These are phyloP conservation scores for Microplitis demolitor DNA, from an alignment of 1,140 invertebrate genomes.

Conservation along the genomic window DNA sequence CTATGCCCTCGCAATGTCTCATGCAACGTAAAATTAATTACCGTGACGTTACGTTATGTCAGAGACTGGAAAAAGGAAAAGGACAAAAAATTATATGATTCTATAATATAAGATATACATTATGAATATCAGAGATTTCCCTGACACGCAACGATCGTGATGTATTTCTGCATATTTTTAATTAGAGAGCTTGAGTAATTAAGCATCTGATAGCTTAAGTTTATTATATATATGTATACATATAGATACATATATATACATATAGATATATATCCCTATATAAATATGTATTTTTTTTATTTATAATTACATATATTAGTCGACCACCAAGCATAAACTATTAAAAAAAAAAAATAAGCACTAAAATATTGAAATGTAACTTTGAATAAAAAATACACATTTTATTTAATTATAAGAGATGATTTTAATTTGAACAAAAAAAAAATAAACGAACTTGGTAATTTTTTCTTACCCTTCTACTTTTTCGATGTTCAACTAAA, in stretches of 20 bases:
- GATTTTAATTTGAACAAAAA: not conserved
- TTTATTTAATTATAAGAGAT: too few species aligned
- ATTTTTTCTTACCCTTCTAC: not conserved
- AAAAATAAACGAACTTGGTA: not conserved
- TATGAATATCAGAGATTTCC: slow-evolving; percentile 32
- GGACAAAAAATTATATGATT: not conserved
- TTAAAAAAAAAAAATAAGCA: not conserved
- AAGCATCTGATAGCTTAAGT: not conserved
- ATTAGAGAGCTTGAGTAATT: slow-evolving; percentile 18
- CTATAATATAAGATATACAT: not conserved
- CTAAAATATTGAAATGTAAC: not conserved
- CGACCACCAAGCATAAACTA: not conserved
- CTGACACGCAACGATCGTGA: slow-evolving; percentile 32
- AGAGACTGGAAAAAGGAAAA: slow-evolving; percentile 22
- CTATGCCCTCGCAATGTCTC: not conserved
- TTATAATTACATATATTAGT: not conserved
- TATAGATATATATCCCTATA: too few species aligned
- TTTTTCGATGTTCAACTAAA: not conserved
- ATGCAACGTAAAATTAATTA: slow-evolving; percentile 42
- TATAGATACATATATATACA: too few species aligned
- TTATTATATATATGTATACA: not conserved
- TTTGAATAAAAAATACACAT: too few species aligned
- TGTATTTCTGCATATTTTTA: slow-evolving; percentile 22
- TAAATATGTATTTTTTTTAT: not conserved
- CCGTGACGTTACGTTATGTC: slow-evolving; percentile 46